Evolutionary conservation across 2,888 invertebrate genomes (phyloP), one percentile per base, ranked within the genome.

Genomic region (Lapara coniferarum): DNA sequence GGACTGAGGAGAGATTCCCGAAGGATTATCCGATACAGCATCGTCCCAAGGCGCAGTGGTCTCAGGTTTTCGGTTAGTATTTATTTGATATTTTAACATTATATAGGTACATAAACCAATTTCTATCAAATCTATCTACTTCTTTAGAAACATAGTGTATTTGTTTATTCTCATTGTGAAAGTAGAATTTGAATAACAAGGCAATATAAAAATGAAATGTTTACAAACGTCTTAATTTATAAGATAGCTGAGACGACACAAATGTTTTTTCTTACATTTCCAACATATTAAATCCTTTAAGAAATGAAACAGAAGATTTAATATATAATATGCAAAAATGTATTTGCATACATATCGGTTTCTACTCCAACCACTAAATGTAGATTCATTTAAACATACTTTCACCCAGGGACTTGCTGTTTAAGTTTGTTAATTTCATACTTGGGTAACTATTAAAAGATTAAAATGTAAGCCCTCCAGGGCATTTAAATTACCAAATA

Each of bases 11-110:
- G 75, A 94, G 95, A 75, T 98, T 98, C 88, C 98, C 98, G 14
- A 98, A 97, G 87, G 98, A 98, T 89, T 98, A 97, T 89, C 98
- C 98, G 0, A 96, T 96, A 1, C 73, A 78, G 83, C 97, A 97
- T 95, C 95, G 98, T 79, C 98, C 98, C 10, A 96, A 97, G 70
- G 98, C 98, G 13, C 98, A 98, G 86, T 98, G 98, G 97, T 98
- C 98, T 80, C 96, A 97, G 88, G 95, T 98, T 75, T 95, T 98
- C 85, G 98, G 98, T 98, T 88, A 96, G 97, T 95, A 67, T 68
- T 53, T 16, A 44, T 53, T 55, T 7, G 14, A n/a, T 49, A 57
- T 53, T 46, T 46, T 16, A 37, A 7, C 4, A 37, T 37, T 37
- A 8, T 8, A 37, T 37, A 37, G 37, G 6, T 5, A 37, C n/a